Conservation (phyloP, 2,113 vertebrate species). For the Melozone crissalis region DNA sequence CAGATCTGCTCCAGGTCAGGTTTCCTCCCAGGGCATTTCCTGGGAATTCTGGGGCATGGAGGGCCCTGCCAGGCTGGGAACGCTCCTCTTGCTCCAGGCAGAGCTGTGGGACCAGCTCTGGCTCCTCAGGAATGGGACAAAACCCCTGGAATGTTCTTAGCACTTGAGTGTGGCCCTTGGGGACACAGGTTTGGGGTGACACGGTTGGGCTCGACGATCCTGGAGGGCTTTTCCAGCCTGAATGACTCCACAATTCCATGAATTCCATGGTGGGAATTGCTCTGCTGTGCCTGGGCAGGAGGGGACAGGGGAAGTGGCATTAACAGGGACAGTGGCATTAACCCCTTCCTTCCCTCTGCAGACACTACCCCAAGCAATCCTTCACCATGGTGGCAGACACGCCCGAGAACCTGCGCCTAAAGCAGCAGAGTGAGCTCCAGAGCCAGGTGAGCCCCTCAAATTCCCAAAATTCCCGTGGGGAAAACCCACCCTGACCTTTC, state of each 20-base stretch:
- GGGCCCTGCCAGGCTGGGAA: too few species aligned
- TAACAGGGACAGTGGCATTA: background rate
- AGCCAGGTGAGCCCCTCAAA: slow-evolving; percentile 81
- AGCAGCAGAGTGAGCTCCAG: slow-evolving; percentile 96
- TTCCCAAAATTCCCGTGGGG: background rate
- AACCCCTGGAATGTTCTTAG: rapidly evolving
- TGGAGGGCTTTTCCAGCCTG: background rate
- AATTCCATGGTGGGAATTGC: background rate
- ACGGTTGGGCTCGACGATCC: too few species aligned
- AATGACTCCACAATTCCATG: rapidly evolving
- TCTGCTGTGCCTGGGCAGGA: too few species aligned
- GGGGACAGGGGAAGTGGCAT: background rate
- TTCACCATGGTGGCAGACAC: slow-evolving; percentile 97
- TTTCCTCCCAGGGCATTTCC: too few species aligned
- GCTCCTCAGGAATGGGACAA: rapidly evolving
- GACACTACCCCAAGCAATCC: slow-evolving; percentile 96
- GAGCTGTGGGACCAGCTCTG: background rate
- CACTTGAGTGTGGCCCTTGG: rapidly evolving
- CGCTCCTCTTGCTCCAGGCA: too few species aligned
- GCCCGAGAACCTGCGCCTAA: slow-evolving; percentile 95
- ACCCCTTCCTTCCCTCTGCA: slow-evolving; percentile 40
- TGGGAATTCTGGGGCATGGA: too few species aligned
- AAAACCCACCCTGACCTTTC: too few species aligned
- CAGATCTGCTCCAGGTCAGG: too few species aligned
- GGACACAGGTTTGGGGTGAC: background rate